Evolutionary conservation across 2,888 invertebrate genomes (phyloP), one percentile per base, ranked within the genome.

Genomic region (Ganaspis brasiliensis): DNA sequence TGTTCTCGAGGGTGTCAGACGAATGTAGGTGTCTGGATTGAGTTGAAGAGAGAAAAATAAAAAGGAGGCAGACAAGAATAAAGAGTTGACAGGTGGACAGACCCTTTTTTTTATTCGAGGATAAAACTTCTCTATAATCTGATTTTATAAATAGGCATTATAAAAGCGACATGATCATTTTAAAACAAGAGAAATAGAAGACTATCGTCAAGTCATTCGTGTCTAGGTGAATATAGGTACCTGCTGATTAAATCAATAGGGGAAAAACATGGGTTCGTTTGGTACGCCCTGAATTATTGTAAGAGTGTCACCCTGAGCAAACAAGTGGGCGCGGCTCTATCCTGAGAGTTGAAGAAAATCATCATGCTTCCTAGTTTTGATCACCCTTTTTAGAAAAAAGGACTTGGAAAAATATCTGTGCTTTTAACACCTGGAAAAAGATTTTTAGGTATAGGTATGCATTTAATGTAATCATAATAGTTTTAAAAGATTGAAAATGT

Each of bases 271-370:
- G 61, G 61, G 61, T 37, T 61, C 37, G n/a, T 26, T 37, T 19
- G 61, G 37, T 61, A 61, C 63, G 63, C 63, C 40, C 63, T 49
- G 67, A 26, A 67, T 45, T 49, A 63, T 63, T 31, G 59, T 59
- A 88, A 85, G 85, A 87, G 81, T 87, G 87, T 85, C 87, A 85
- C 85, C 81, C 82, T 83, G 82, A 77, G 83, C 85, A 89, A 89
- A 89, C 88, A 89, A 89, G 86, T 89, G 87, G 87, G 89, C 87
- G 89, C 87, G 88, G 85, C 82, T 72, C 67, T 77, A 71, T 76
- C 67, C 67, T 24, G 45, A 21, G 45, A n/a, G 45, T 10, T 26
- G 14, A 24, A 45, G 67, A 49, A 67, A 67, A 67, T 67, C 26
- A 67, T 67, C 26, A 63, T 19, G 55, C 26, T 56, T 26, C 56